Base-by-base conservation (phyloP, 2,113 vertebrate genomes). In the Athene cunicularia region DNA sequence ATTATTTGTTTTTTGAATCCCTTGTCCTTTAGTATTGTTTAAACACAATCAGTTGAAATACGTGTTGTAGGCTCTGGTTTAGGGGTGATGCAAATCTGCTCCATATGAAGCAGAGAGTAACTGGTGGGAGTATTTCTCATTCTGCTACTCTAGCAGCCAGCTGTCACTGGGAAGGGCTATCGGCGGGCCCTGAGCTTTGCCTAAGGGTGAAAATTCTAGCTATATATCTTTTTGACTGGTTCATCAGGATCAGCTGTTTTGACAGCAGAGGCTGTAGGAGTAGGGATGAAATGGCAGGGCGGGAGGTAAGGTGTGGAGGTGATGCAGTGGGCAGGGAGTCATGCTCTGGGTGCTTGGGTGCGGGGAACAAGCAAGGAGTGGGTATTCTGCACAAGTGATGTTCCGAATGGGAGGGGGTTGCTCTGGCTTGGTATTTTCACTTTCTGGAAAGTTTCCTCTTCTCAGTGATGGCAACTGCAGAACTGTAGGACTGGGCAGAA, bases 371-470 rank as follows among this genome's bases (percentile, higher is more conserved):
- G 26, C 59, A 20, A 3, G 59, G 37, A 56, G 17, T 1, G 3
- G 17, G 27, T 2, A 26, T 30, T 5, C 2, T 32, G 59, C 55
- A 7, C 39, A 2, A 4, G 27, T 0, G 32, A 3, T 60, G 27
- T 14, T 59, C 10, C 2, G 4, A 24, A n/a, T 0, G 1, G 45
- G 53, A 68, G n/a, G 13, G 4, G 6, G 18, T 50, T 63, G 39
- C 60, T 75, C 47, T 8, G 5, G 18, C 5, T 74, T 11, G 0
- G 6, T 1, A 4, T 24, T 2, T 53, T 30, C 14, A 2, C 30
- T 19, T n/a, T 14, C 72, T 8, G 16, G 39, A 24, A 62, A 49
- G 11, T 10, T 59, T 45, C 66, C 8, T 63, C 8, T 82, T 72
- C 62, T 23, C 62, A 10, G 16, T 2, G 37, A 59, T 9, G 58